Evolutionary conservation across 2,888 invertebrate genomes (phyloP).

Genomic region (Heliconius cydno): DNA sequence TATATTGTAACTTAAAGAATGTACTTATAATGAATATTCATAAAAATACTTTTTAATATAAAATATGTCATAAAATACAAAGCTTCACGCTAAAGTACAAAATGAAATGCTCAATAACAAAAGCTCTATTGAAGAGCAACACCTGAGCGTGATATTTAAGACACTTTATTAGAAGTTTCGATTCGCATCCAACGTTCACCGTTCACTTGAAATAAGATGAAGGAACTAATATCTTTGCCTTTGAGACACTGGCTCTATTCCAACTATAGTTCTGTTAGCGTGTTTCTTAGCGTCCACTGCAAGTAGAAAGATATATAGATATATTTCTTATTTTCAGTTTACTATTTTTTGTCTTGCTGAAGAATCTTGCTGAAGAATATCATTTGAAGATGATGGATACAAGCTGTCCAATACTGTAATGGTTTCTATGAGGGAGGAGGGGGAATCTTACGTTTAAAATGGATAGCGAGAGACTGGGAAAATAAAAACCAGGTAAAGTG

Average conservation of each 20-base stretch:
- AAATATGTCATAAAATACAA: slow-evolving; percentile 2
- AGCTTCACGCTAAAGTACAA: neutral
- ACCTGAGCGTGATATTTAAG: slow-evolving; percentile 27
- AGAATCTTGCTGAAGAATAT: too few species aligned
- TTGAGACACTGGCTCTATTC: slow-evolving; percentile 32
- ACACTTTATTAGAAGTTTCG: slow-evolving; percentile 30
- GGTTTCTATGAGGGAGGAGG: too few species aligned
- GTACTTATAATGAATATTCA: neutral
- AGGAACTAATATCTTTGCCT: slow-evolving; percentile 29
- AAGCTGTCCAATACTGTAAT: too few species aligned
- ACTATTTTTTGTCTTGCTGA: too few species aligned
- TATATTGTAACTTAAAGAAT: neutral
- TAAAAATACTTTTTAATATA: neutral
- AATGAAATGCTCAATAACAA: slow-evolving; percentile 2
- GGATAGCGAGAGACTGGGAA: too few species aligned
- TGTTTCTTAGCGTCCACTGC: neutral
- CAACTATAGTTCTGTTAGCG: slow-evolving; percentile 1
- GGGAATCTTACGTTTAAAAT: too few species aligned
- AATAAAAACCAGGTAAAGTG: too few species aligned
- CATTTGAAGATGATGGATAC: too few species aligned
- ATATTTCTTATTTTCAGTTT: neutral
- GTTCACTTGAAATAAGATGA: slow-evolving; percentile 28
- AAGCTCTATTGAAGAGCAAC: slow-evolving; percentile 19
- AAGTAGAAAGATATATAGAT: neutral
- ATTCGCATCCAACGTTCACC: slow-evolving; percentile 21